Evolutionary conservation across 92 coral and sea anemone species (phyloP).

Genomic region (Parazoanthus swiftii): DNA sequence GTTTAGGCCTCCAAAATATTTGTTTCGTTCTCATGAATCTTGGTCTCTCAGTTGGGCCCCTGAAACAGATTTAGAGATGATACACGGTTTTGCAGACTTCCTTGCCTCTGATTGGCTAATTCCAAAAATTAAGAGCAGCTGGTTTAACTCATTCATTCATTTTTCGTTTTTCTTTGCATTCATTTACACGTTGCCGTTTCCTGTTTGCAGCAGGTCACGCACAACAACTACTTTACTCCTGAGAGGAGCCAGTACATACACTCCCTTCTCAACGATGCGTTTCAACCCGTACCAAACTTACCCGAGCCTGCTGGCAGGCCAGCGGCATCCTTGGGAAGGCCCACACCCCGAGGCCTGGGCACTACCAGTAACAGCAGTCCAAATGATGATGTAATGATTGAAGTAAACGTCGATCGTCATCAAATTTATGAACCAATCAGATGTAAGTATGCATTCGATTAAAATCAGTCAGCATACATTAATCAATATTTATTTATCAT

Average conservation of each 20-base stretch:
- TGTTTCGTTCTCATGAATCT: no score
- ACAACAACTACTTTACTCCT: constrained; percentile 25
- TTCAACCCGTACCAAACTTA: constrained; percentile 31
- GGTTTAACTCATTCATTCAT: not conserved
- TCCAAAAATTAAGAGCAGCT: no score
- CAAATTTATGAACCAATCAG: constrained; percentile 3
- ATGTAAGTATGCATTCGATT: not conserved
- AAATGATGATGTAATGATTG: not conserved
- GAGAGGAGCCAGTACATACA: constrained; percentile 28
- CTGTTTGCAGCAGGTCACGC: not conserved
- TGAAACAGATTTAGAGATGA: no score
- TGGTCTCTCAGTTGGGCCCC: no score
- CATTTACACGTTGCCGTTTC: not conserved
- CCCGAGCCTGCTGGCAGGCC: constrained; percentile 36
- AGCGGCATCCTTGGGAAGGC: constrained; percentile 13
- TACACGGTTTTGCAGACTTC: no score
- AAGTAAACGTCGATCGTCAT: not conserved
- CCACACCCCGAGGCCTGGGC: constrained; percentile 20
- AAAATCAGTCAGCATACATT: no score
- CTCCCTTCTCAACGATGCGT: constrained; percentile 38
- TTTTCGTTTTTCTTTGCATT: no score
- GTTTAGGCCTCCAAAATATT: no score
- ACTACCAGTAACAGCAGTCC: constrained; percentile 10
- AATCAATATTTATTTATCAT: no score
- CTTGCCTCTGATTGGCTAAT: no score